Conservation (phyloP, 2,797 vertebrate species). For the Pseudomugil tenellus region DNA sequence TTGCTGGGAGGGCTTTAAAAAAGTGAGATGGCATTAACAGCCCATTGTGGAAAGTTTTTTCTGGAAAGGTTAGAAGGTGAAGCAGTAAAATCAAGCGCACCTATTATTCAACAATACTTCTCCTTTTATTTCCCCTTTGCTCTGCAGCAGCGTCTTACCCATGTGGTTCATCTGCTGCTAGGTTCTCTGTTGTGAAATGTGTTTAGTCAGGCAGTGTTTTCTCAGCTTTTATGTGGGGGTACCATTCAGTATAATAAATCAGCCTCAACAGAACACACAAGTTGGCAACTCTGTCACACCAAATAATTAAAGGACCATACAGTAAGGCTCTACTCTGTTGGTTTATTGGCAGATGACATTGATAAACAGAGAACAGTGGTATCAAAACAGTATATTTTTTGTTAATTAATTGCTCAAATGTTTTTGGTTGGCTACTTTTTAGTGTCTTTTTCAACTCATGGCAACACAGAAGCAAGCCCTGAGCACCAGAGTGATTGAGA, state of each 20-base stretch:
- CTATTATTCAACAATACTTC: constrained; percentile 41
- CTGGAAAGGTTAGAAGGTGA: constrained; percentile 43
- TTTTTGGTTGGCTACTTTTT: background rate
- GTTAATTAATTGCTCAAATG: background rate
- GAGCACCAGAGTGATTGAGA: too few relatives aligned
- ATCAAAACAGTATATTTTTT: background rate
- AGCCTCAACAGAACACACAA: constrained; percentile 25
- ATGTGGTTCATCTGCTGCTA: constrained; percentile 65
- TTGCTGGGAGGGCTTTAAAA: constrained; percentile 7
- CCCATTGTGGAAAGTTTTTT: constrained; percentile 48
- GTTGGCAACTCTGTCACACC: background rate
- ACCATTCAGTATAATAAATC: constrained; percentile 52
- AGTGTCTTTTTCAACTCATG: too few relatives aligned
- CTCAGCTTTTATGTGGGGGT: constrained; percentile 62
- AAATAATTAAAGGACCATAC: constrained; percentile 1
- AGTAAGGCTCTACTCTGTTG: background rate
- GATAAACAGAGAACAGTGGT: background rate
- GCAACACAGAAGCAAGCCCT: too few relatives aligned
- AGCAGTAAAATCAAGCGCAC: constrained; percentile 49
- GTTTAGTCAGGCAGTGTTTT: constrained; percentile 59
- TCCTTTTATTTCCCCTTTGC: constrained; percentile 31
- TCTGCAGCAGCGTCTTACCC: constrained; percentile 54
- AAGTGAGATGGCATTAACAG: constrained; percentile 35
- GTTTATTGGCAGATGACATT: background rate
- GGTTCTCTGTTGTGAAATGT: constrained; percentile 62